A percentile compares a stretch with the other conserved stretches of the same genome.
Evolutionary conservation across 2,113 vertebrate species (phyloP).

Genomic region (Phalacrocorax aristotelis): DNA sequence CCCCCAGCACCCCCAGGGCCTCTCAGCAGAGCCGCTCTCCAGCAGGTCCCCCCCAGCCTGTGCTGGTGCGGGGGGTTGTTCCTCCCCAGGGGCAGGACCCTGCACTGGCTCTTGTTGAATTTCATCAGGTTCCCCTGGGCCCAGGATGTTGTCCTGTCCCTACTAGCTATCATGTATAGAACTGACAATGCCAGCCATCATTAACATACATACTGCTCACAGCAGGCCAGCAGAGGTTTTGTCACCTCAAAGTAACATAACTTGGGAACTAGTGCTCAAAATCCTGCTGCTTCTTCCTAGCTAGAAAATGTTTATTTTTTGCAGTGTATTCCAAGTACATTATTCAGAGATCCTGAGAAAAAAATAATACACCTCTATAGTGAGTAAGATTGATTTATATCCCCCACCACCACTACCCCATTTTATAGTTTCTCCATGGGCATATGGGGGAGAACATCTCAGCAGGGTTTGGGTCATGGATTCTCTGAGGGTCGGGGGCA

Average conservation of each 20-base stretch:
- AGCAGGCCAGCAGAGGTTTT: neutral
- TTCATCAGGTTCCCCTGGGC: too few relatives aligned
- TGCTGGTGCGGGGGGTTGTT: too few relatives aligned
- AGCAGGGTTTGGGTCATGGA: neutral
- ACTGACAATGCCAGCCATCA: neutral
- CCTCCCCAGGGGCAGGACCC: too few relatives aligned
- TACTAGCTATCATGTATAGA: neutral
- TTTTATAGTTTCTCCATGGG: neutral
- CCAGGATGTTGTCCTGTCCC: neutral
- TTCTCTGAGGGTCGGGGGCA: neutral
- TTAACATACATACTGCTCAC: neutral
- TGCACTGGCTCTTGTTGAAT: too few relatives aligned
- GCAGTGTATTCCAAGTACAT: neutral
- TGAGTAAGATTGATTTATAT: neutral
- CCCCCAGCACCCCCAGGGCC: too few relatives aligned
- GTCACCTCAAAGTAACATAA: neutral
- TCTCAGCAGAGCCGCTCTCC: too few relatives aligned
- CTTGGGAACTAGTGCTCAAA: neutral
- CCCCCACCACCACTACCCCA: rapidly evolving
- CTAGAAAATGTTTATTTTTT: neutral
- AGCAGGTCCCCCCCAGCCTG: too few relatives aligned
- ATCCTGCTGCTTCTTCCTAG: neutral
- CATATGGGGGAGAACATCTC: neutral
- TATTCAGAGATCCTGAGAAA: neutral
- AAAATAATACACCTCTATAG: neutral